Evolutionary conservation across 2,888 invertebrate species (phyloP), one percentile per base, ranked within the genome.

Genomic region (Scaptomyza tumidula): DNA sequence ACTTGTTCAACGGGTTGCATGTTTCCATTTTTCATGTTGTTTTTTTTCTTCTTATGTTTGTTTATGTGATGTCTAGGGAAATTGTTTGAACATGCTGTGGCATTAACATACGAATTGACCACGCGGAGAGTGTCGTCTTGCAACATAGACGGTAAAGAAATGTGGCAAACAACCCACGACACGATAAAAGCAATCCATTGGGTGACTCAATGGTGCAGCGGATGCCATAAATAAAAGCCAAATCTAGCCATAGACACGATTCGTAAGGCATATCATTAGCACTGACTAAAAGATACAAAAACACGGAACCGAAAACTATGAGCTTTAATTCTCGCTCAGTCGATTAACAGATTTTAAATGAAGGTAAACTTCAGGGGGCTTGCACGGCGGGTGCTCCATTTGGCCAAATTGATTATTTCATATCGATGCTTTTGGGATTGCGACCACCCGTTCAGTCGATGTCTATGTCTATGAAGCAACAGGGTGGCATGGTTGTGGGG

Each of bases 211-310:
- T 52, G 19, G 10, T 33, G 48, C 33, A 62, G 67, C 87, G 83
- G 85, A 86, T 80, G 78, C 69, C 71, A 84, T 84, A 76, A 86
- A 86, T 62, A 55, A 85, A 24, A 75, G 53, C 50, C 27, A 44
- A 39, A 48, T 35, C 48, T 1, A 39, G 24, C 24, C 24, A 24
- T 44, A 33, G 64, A 57, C 62, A 72, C 72, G 63, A 63, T 63
- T 66, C 49, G 52, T 46, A 37, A 41, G 43, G 56, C 71, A 58
- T 65, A 53, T 58, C 71, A 75, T 76, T 76, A 69, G 46, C 61
- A 58, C 37, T 6, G 24, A n/a, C 6, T 45, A 10, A n/a, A n/a
- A 45, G 53, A 29, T 37, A 19, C 29, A 19, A 49, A 31, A 7
- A 6, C 35, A 35, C 35, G 13, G 10, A 41, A 14, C 14, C 3